Evolutionary conservation across 2,113 vertebrate species (phyloP).

Genomic region (Scomber colias): DNA sequence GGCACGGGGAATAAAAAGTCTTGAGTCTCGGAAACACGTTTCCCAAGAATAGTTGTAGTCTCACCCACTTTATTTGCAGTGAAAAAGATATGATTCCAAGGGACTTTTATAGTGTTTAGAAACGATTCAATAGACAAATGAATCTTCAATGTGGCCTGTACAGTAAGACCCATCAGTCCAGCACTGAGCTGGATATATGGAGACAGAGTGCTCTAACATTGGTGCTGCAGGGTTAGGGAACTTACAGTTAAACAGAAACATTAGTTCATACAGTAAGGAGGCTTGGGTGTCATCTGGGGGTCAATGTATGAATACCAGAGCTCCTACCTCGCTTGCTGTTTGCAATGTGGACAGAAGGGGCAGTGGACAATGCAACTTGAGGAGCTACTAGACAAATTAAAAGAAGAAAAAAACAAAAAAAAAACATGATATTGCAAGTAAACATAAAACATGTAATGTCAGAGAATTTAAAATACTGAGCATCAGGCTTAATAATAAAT

Average conservation of each 20-base stretch:
- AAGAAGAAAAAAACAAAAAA: slow-evolving; percentile 63
- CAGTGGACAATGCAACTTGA: slow-evolving; percentile 95
- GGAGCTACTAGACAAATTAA: slow-evolving; percentile 92
- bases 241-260: slow-evolving; percentile 74
- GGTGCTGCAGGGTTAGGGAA: slow-evolving; percentile 42
- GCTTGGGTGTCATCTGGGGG: slow-evolving; percentile 80
- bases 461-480: slow-evolving; percentile 58
- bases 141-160: slow-evolving; percentile 21
- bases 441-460: slow-evolving; percentile 68
- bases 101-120: slow-evolving; percentile 66
- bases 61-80: slow-evolving; percentile 56
- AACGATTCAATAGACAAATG: slow-evolving; percentile 42
- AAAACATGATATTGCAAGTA: slow-evolving; percentile 66
- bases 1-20: slow-evolving; percentile 55
- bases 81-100: slow-evolving; percentile 59
- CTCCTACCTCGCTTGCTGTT: slow-evolving; percentile 98
- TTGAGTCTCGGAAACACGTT: slow-evolving; percentile 46
- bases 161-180: slow-evolving; percentile 46
- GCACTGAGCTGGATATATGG: slow-evolving; percentile 16
- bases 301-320: slow-evolving; percentile 90
- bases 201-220: slow-evolving; percentile 24
- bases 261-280: slow-evolving; percentile 88
- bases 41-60: slow-evolving; percentile 68
- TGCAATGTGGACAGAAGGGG: slow-evolving; percentile 95
- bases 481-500: slow-evolving; percentile 46